Evolutionary conservation across 2,113 vertebrate genomes (phyloP).

Genomic region (Ailurus styani): DNA sequence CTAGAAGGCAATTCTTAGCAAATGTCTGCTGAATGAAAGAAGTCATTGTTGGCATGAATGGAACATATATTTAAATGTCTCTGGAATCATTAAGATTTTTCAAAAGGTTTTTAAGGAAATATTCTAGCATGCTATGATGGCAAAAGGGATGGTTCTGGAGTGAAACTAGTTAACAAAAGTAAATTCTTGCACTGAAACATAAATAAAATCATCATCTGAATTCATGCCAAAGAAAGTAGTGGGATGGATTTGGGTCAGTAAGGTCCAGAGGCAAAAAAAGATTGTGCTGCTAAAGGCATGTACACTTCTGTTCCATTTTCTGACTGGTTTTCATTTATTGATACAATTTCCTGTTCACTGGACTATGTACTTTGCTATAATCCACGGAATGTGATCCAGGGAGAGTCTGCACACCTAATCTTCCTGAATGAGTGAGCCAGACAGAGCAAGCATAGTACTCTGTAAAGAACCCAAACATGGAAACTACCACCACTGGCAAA

Average conservation of each 20-base stretch:
- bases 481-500: background rate
- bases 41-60: background rate
- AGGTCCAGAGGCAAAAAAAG: background rate
- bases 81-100: background rate
- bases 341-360: slow-evolving; percentile 25
- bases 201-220: too few relatives aligned
- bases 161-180: background rate
- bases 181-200: background rate
- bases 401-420: slow-evolving; percentile 15
- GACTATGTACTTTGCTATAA: slow-evolving; percentile 4
- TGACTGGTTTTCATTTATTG: slow-evolving; percentile 18
- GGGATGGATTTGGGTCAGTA: background rate
- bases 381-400: slow-evolving; percentile 20
- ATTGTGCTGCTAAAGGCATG: background rate
- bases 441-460: background rate
- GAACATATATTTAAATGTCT: background rate
- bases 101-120: background rate
- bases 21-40: background rate
- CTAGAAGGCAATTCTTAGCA: background rate
- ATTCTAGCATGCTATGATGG: background rate
- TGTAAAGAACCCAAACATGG: background rate
- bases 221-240: background rate
- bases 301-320: background rate
- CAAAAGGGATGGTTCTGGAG: background rate
- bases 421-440: slow-evolving; percentile 25